Evolutionary conservation across 2,797 vertebrate species (phyloP).

Genomic region (Anguilla marmorata): DNA sequence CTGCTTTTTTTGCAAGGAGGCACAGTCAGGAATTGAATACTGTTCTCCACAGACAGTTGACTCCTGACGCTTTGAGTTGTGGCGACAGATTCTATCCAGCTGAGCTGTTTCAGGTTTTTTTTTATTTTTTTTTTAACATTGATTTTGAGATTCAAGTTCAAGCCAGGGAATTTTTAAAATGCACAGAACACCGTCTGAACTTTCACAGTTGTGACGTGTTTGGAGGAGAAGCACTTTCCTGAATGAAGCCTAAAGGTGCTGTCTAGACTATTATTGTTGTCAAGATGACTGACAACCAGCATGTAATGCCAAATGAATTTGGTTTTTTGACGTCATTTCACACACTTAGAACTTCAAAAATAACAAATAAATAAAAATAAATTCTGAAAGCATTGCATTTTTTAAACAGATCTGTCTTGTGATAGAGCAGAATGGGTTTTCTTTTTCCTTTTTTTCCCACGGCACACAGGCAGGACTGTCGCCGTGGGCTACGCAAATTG

Average conservation of each 20-base stretch:
- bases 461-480: too few species aligned
- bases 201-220: background rate
- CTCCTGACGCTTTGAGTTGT: background rate
- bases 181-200: background rate
- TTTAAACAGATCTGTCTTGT: too few species aligned
- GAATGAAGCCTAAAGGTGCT: background rate
- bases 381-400: too few species aligned
- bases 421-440: too few species aligned
- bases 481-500: too few species aligned
- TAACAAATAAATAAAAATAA: too few species aligned
- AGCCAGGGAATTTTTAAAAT: background rate
- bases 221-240: background rate
- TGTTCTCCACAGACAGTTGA: background rate
- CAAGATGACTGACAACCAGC: too few species aligned
- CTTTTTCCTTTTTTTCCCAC: too few species aligned
- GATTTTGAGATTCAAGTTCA: background rate
- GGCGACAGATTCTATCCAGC: background rate
- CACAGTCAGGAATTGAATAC: background rate
- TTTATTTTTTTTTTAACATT: background rate
- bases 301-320: too few species aligned
- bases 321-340: too few species aligned
- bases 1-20: slow-evolving; percentile 4
- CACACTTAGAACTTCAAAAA: too few species aligned
- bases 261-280: background rate
- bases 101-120: background rate